Conservation (phyloP, 2,113 vertebrate species). For the Leuciscus idus region DNA sequence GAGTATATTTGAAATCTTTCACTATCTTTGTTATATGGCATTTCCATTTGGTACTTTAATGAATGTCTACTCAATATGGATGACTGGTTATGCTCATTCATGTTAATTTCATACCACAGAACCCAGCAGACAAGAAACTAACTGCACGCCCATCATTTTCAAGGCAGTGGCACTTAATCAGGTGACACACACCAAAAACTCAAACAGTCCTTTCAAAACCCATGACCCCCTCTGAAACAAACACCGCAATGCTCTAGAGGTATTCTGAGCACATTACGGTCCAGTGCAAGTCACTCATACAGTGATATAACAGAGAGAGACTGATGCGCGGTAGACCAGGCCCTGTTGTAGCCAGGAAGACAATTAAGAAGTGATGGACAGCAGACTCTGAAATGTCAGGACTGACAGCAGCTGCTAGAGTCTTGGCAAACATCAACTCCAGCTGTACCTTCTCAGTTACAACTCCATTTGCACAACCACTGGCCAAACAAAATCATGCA, state of each 20-base stretch:
- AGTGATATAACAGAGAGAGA: not conserved
- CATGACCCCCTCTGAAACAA: not conserved
- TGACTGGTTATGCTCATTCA: not conserved
- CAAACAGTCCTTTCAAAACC: slow-evolving; percentile 1
- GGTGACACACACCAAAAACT: not conserved
- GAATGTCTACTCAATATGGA: not conserved
- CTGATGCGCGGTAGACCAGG: not conserved
- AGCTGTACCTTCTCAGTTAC: slow-evolving; percentile 40
- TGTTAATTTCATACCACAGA: not conserved
- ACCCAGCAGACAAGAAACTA: not conserved
- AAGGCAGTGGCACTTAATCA: not conserved
- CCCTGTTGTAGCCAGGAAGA: slow-evolving; percentile 31
- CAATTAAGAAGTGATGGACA: slow-evolving; percentile 48
- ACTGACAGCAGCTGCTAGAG: slow-evolving; percentile 48
- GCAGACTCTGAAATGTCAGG: slow-evolving; percentile 55
- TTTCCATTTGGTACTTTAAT: not conserved
- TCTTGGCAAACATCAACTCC: slow-evolving; percentile 37
- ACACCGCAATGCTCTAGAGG: not conserved
- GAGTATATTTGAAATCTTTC: too few species aligned
- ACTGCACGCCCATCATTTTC: not conserved
- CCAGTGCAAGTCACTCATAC: not conserved
- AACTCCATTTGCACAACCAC: slow-evolving; percentile 40
- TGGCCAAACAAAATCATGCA: slow-evolving; percentile 28
- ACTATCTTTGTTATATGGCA: not conserved
- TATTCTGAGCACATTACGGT: not conserved